Percentiles rank a stretch among this genome's conserved stretches.
phyloP scores from a whole-genome alignment of 2,113 vertebrate genomes.

The Notarius quadriscutis region DNA sequence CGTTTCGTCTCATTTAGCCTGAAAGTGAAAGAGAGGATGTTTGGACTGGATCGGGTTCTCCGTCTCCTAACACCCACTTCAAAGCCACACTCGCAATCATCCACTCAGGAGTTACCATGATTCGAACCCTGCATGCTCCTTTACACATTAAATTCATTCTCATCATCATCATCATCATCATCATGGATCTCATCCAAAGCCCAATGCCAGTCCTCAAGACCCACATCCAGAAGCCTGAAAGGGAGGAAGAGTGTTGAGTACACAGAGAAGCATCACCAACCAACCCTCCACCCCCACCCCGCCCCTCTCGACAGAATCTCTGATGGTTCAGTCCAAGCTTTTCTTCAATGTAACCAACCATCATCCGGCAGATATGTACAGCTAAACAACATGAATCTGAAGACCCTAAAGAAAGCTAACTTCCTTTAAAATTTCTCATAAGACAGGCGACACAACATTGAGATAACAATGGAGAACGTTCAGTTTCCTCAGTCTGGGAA shows the following conservation, averaged over 20 bases:
- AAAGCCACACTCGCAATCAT: slow-evolving; percentile 54
- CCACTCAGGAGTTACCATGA: slow-evolving; percentile 47
- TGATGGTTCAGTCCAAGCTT: not conserved
- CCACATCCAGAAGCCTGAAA: slow-evolving; percentile 91
- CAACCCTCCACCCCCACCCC: not conserved
- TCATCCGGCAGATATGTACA: too few relatives aligned
- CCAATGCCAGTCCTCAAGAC: slow-evolving; percentile 95
- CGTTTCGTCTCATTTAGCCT: not conserved
- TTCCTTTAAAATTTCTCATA: not conserved
- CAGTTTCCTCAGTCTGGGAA: not conserved
- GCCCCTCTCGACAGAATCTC: not conserved
- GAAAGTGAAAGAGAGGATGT: slow-evolving; percentile 46
- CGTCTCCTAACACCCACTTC: slow-evolving; percentile 40
- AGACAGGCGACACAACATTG: not conserved
- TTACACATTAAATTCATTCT: slow-evolving; percentile 92
- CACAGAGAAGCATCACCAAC: too few relatives aligned
- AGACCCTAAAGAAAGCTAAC: not conserved
- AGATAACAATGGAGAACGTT: not conserved
- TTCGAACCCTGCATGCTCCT: slow-evolving; percentile 70
- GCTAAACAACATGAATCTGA: not conserved
- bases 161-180: slow-evolving; percentile 77
- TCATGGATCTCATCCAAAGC: slow-evolving; percentile 92
- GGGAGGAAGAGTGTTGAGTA: slow-evolving; percentile 74
- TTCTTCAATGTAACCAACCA: not conserved
- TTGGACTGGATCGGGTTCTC: slow-evolving; percentile 16